Percentiles rank a stretch among this genome's conserved stretches.
phyloP scores from a whole-genome alignment of 2,113 vertebrate species.

The Junco hyemalis region DNA sequence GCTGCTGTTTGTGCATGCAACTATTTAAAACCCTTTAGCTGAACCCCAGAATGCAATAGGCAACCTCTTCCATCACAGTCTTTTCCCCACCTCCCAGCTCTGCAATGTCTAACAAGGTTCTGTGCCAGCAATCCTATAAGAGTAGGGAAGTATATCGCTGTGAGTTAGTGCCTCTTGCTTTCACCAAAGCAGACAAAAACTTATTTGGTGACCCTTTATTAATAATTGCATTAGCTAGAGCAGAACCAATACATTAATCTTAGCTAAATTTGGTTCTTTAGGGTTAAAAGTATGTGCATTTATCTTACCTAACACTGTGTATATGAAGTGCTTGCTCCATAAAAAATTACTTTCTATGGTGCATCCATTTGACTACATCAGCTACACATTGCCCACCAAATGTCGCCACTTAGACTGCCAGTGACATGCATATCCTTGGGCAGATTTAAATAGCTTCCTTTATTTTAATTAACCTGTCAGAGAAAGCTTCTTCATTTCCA shows the following conservation, averaged over 20 bases:
- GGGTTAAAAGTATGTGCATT: neutral
- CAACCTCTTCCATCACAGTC: neutral
- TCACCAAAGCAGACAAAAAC: neutral
- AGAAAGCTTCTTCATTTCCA: conserved; percentile 25
- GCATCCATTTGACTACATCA: neutral
- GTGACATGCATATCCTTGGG: neutral
- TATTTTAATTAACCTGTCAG: conserved; percentile 57
- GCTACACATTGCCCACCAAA: neutral
- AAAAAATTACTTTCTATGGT: neutral
- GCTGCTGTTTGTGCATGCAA: neutral
- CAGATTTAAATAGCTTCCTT: conserved; percentile 44
- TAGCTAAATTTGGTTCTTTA: neutral
- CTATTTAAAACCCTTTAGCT: neutral
- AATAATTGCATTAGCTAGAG: neutral
- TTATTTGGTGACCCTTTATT: neutral
- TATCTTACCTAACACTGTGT: neutral
- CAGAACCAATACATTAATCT: neutral
- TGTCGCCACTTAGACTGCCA: neutral
- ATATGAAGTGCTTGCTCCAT: neutral
- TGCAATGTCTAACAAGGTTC: neutral
- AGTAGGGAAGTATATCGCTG: neutral
- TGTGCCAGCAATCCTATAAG: neutral
- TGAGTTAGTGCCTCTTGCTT: neutral
- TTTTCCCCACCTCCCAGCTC: neutral
- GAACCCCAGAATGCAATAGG: neutral